A percentile compares a stretch with the other conserved stretches of the same genome.
Evolutionary conservation across 2,888 invertebrate species (phyloP).

Genomic region (Folsomia manolachei): DNA sequence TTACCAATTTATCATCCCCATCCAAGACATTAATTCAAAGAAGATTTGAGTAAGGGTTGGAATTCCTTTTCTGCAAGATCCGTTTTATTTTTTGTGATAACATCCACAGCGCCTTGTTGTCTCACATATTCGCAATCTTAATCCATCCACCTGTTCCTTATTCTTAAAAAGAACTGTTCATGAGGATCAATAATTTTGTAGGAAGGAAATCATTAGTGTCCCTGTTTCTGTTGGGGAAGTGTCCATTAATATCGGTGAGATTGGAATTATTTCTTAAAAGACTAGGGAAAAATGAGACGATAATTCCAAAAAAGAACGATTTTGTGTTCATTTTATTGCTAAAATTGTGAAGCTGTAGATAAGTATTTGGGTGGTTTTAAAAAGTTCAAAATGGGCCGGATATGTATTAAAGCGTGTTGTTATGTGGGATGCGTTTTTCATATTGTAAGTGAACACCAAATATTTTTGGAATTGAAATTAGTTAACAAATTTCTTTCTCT

Average conservation of each 20-base stretch:
- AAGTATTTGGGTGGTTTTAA: not conserved
- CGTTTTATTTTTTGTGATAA: not conserved
- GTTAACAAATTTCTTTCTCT: conserved; percentile 10
- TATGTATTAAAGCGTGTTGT: conserved; percentile 18
- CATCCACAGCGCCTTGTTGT: not conserved
- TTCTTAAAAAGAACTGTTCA: no score
- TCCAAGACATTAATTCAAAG: no score
- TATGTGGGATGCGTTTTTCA: conserved; percentile 26
- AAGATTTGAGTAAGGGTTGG: no score
- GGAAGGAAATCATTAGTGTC: no score
- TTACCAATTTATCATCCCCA: no score
- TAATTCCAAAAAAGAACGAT: not conserved
- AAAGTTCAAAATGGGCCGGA: conserved; percentile 12
- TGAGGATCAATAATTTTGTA: not conserved
- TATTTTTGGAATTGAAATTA: not conserved
- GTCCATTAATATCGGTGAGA: not conserved
- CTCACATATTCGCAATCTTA: no score
- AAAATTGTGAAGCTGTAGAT: not conserved
- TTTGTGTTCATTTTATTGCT: not conserved
- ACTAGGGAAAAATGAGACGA: no score
- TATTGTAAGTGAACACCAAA: conserved; percentile 19
- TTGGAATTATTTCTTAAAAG: not conserved
- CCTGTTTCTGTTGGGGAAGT: no score
- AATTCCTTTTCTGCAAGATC: not conserved
- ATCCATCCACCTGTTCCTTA: no score